Evolutionary conservation across 1,140 invertebrate species (phyloP).

Genomic region (Zaprionus gabonicus): DNA sequence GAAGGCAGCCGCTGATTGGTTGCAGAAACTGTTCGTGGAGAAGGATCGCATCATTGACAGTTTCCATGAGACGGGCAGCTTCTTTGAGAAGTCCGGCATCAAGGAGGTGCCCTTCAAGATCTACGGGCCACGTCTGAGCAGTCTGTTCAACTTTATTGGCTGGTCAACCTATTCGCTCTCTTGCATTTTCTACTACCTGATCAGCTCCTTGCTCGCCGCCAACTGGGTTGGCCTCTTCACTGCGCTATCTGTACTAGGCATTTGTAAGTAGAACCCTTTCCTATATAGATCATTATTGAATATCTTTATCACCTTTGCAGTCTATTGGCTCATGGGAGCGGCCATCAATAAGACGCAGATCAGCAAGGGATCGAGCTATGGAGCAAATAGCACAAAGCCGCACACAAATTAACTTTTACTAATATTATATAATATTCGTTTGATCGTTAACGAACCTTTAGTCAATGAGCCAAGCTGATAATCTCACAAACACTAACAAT

Average conservation of each 20-base stretch:
- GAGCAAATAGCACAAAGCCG: slow-evolving; percentile 81
- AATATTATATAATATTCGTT: slow-evolving; percentile 47
- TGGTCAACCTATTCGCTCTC: slow-evolving; percentile 90
- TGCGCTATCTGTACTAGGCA: slow-evolving; percentile 87
- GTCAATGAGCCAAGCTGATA: slow-evolving; percentile 67
- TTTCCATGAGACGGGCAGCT: slow-evolving; percentile 92
- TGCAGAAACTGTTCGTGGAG: slow-evolving; percentile 87
- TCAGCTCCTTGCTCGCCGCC: slow-evolving; percentile 89
- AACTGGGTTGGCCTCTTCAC: slow-evolving; percentile 90
- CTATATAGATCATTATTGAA: not conserved
- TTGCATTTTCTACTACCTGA: slow-evolving; percentile 89
- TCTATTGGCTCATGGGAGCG: slow-evolving; percentile 91
- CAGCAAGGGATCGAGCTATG: slow-evolving; percentile 92
- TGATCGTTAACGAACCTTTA: slow-evolving; percentile 57
- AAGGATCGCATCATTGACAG: slow-evolving; percentile 93
- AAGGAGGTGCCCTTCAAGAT: slow-evolving; percentile 86
- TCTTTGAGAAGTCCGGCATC: slow-evolving; percentile 90
- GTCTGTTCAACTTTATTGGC: slow-evolving; percentile 89
- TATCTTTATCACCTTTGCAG: slow-evolving; percentile 85
- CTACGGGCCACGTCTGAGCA: slow-evolving; percentile 87
- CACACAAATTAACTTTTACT: slow-evolving; percentile 69
- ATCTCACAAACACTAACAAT: slow-evolving; percentile 58
- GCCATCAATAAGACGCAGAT: slow-evolving; percentile 93
- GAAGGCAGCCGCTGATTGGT: slow-evolving; percentile 91
- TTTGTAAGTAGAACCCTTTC: slow-evolving; percentile 88